phyloP scores from a whole-genome alignment of 2,113 vertebrate genomes.

The Megaceryle maxima region DNA sequence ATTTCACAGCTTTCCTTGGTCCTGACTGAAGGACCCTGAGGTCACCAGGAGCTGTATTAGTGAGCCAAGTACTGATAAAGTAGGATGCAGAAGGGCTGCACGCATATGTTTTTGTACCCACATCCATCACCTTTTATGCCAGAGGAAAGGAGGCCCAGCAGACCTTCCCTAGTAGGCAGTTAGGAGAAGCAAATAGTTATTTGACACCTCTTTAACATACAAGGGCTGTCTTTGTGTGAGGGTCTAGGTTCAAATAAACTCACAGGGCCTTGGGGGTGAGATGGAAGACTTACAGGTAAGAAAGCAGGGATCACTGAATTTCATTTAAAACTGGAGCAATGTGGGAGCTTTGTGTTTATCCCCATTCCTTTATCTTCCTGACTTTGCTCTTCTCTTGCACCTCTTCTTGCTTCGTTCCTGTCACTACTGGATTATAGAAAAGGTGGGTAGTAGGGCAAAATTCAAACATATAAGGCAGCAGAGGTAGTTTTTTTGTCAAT shows the following conservation, averaged over 20 bases:
- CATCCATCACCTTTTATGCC: background rate
- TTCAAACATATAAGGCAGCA: background rate
- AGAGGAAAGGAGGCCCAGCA: background rate
- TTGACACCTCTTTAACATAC: background rate
- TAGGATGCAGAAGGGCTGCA: background rate
- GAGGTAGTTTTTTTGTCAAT: background rate
- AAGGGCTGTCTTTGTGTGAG: background rate
- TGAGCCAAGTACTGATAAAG: background rate
- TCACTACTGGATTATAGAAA: background rate
- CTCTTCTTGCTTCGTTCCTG: background rate
- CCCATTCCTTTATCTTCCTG: background rate
- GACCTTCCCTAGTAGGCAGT: background rate
- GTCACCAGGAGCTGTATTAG: background rate
- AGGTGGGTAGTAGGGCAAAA: background rate
- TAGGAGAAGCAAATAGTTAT: background rate
- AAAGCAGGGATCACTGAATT: background rate
- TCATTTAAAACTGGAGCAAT: background rate
- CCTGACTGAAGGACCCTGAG: background rate
- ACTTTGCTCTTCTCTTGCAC: background rate
- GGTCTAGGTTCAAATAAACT: background rate
- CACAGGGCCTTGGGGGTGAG: accelerated
- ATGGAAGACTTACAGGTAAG: background rate
- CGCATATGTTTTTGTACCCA: background rate
- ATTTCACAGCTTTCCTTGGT: background rate
- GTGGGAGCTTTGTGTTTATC: background rate